phyloP scores from a whole-genome alignment of 92 coral and sea anemone genomes.

The Siderastrea radians region DNA sequence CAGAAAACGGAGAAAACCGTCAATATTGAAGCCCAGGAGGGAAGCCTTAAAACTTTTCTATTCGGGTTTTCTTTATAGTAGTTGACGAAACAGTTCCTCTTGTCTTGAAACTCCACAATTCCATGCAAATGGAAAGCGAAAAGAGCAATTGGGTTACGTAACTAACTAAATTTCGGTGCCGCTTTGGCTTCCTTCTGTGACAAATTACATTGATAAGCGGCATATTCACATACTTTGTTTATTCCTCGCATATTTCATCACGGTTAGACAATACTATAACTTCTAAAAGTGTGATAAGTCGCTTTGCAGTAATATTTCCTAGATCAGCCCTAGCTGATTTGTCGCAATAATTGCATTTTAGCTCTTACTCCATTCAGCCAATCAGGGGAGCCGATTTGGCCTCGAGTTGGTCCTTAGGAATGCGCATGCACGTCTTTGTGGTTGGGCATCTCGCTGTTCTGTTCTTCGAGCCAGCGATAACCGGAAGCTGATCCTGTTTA shows the following conservation, averaged over 20 bases:
- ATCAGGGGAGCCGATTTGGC: slow-evolving; percentile 5
- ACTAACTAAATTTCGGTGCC: no score
- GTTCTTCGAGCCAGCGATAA: slow-evolving; percentile 9
- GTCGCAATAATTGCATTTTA: background rate
- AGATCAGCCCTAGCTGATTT: background rate
- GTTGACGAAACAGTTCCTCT: no score
- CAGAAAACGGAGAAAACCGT: no score
- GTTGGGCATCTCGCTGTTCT: background rate
- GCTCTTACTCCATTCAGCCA: background rate
- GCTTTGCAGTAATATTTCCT: slow-evolving; percentile 26
- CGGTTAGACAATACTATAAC: background rate
- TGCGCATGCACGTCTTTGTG: slow-evolving; percentile 3
- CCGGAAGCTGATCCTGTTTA: background rate
- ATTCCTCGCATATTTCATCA: background rate
- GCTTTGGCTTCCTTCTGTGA: no score
- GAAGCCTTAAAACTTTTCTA: no score
- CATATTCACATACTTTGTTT: no score
- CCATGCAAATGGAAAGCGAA: no score
- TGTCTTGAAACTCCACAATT: no score
- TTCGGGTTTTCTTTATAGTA: no score
- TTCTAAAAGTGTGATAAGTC: slow-evolving; percentile 5
- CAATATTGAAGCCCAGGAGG: no score
- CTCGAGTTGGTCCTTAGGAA: background rate
- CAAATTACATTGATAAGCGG: no score
- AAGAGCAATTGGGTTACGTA: no score